Base-by-base conservation (phyloP, 1,140 invertebrate species). In the Diplogasteroides magnus region DNA sequence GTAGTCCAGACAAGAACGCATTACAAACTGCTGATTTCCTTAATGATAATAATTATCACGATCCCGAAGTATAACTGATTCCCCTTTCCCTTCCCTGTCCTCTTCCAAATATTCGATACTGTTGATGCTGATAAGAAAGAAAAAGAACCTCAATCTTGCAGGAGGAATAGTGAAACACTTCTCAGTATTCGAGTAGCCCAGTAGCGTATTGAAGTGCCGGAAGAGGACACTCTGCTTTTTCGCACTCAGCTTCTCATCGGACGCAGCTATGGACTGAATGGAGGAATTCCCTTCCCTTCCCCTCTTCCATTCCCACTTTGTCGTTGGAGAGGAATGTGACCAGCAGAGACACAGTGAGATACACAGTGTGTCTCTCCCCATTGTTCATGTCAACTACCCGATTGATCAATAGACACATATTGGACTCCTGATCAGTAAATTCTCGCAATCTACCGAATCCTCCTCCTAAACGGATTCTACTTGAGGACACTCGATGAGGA, bases 111-210 rank as follows among this genome's bases (percentile, higher is more conserved):
- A n/a, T n/a, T n/a, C n/a, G n/a, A n/a, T n/a, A 63, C 14, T 15
- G n/a, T n/a, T n/a, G n/a, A n/a, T n/a, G n/a, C n/a, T n/a, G n/a
- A n/a, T 19, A 71, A 27, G 32, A 55, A 73, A 71, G 71, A 61
- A 78, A 84, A n/a, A n/a, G n/a, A n/a, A 92, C 90, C 93, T 88
- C 56, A 98, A 83, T 77, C 90, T 89, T 73, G 90, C 87, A 0
- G 95, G 92, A n/a, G 91, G 88, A 19, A 95, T 88, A 77, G 92
- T 92, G 81, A 98, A 97, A 25, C 86, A 85, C 81, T 90, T 91
- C 75, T 98, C 95, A 57, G 88, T 89, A 71, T 90, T 89, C 85
- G 92, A 96, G 82, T 94, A 97, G 0, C 96, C 96, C 23, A 98
- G 86, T 1, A 98, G 85, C 23, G 95, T 86, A 82, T 94, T 96